phyloP scores from a whole-genome alignment of 2,888 invertebrate species.

The Meteorus colon region DNA sequence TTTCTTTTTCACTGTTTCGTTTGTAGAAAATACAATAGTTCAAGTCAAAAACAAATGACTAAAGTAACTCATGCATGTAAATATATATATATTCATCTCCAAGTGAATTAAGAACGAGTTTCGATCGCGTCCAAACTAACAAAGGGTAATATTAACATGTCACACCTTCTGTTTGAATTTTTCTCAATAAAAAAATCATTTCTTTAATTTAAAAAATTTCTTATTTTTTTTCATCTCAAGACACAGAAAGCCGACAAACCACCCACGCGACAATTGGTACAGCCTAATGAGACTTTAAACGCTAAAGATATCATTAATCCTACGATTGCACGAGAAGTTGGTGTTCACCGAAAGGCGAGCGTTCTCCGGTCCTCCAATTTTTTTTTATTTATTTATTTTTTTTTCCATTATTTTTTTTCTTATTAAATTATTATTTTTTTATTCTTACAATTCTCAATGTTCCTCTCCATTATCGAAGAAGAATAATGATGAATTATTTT shows the following conservation, averaged over 20 bases:
- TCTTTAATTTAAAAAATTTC: background rate
- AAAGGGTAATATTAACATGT: background rate
- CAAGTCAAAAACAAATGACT: conserved; percentile 28
- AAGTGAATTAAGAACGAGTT: background rate
- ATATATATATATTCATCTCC: background rate
- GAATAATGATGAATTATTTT: background rate
- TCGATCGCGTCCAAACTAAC: conserved; percentile 19
- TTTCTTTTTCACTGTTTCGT: background rate
- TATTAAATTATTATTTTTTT: too few relatives aligned
- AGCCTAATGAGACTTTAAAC: conserved; percentile 50
- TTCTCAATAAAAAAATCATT: background rate
- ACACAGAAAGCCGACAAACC: conserved; percentile 34
- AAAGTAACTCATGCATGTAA: conserved; percentile 9
- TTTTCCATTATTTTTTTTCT: conserved; percentile 17
- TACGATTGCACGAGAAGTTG: conserved; percentile 66
- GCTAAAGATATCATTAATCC: conserved; percentile 56
- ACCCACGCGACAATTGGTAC: conserved; percentile 49
- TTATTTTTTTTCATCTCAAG: background rate
- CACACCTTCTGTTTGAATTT: background rate
- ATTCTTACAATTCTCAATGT: conserved; percentile 21
- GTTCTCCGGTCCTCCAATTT: conserved; percentile 29
- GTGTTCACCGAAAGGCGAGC: conserved; percentile 52
- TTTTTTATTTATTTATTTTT: background rate
- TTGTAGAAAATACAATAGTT: conserved; percentile 19
- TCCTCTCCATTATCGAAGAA: background rate